Evolutionary conservation across 2,888 invertebrate species (phyloP).

Genomic region (Tachina lurida): DNA sequence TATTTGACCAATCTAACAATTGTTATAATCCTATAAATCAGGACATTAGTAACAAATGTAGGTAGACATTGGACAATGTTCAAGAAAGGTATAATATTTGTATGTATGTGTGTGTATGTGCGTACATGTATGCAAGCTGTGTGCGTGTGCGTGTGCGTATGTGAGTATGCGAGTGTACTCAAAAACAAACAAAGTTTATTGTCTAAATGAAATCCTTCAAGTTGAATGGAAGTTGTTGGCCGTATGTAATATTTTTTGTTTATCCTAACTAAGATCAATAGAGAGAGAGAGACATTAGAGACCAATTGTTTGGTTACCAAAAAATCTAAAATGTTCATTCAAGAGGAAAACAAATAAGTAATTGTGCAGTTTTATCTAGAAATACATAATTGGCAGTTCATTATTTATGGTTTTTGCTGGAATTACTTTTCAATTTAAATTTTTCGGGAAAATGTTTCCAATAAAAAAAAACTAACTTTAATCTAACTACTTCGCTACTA

Average conservation of each 20-base stretch:
- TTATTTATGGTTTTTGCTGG: background rate
- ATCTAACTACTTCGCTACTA: no score
- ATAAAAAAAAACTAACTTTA: no score
- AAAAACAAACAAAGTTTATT: background rate
- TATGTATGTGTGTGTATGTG: background rate
- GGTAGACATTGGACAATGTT: conserved; percentile 33
- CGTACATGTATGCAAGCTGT: no score
- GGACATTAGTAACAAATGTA: conserved; percentile 73
- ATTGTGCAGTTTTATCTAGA: background rate
- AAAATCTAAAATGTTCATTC: conserved; percentile 41
- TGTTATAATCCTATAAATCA: conserved; percentile 78
- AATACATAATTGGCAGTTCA: background rate
- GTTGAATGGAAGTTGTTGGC: conserved; percentile 31
- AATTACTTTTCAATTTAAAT: no score
- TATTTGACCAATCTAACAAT: conserved; percentile 79
- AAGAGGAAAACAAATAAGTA: conserved; percentile 34
- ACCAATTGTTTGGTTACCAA: background rate
- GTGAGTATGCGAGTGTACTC: background rate
- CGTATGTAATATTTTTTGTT: conserved; percentile 3
- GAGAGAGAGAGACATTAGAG: background rate
- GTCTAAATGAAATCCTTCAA: conserved; percentile 10
- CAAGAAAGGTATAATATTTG: background rate
- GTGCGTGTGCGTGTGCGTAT: background rate
- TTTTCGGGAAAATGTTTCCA: no score
- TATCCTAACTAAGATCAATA: background rate